Evolutionary conservation across 2,888 invertebrate genomes (phyloP).

Genomic region (Leistus spinibarbis): DNA sequence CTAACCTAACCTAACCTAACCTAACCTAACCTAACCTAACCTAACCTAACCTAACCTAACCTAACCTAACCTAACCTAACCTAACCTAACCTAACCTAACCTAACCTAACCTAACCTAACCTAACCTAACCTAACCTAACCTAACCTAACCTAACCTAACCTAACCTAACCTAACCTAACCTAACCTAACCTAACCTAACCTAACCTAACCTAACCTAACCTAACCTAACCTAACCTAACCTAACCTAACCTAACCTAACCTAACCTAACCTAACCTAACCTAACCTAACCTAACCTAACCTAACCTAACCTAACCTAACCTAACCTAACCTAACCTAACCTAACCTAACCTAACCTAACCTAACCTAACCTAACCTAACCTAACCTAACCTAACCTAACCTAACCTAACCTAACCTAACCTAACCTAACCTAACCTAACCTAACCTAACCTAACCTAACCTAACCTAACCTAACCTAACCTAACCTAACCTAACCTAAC

Average conservation of each 20-base stretch:
- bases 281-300: constrained; percentile 9
- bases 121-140: background rate
- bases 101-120: background rate
- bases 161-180: background rate
- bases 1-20: background rate
- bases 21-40: background rate
- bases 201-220: constrained; percentile 9
- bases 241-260: constrained; percentile 9
- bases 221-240: constrained; percentile 9
- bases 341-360: background rate
- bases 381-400: background rate
- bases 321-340: background rate
- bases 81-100: constrained; percentile 8
- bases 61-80: constrained; percentile 9
- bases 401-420: constrained; percentile 1
- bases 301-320: constrained; percentile 9
- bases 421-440: constrained; percentile 42
- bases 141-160: constrained; percentile 6
- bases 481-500: constrained; percentile 40
- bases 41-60: background rate
- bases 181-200: background rate
- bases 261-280: constrained; percentile 29
- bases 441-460: constrained; percentile 41
- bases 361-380: background rate
- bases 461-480: constrained; percentile 42